A percentile compares a stretch with the other conserved stretches of the same genome.
Conservation (phyloP, 2,113 vertebrate genomes). For the Deroptyus accipitrinus region DNA sequence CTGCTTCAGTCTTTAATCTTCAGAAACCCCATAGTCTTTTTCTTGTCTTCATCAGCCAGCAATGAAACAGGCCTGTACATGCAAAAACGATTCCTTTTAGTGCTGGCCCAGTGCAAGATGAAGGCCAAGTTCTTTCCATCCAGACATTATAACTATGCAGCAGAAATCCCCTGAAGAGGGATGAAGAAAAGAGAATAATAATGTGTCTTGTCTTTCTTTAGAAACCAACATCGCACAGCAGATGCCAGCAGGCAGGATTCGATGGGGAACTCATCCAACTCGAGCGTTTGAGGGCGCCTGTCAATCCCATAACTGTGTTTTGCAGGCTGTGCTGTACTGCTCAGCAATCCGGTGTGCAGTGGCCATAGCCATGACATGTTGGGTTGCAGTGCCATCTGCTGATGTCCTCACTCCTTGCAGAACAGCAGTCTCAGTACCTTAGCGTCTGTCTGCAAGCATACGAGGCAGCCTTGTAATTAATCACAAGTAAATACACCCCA, state of each 20-base stretch:
- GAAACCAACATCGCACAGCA: neutral
- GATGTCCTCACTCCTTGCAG: neutral
- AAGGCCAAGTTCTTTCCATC: neutral
- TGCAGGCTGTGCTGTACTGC: neutral
- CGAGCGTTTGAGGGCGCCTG: neutral
- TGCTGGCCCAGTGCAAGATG: neutral
- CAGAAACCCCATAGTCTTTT: neutral
- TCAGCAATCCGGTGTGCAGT: fast-evolving
- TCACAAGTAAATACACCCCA: neutral
- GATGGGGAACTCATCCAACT: neutral
- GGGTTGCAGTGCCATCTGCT: conserved; percentile 60
- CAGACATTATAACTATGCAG: neutral
- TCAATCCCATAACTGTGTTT: neutral
- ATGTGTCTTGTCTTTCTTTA: neutral
- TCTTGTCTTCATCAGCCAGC: neutral
- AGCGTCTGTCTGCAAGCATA: no score
- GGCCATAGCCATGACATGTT: neutral
- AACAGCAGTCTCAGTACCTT: neutral
- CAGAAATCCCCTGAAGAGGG: neutral
- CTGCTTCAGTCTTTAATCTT: neutral
- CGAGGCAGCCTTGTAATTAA: neutral
- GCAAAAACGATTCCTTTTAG: neutral
- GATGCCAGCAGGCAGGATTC: neutral
- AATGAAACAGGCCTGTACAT: neutral
- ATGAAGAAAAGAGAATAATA: neutral